Evolutionary conservation across 2,113 vertebrate genomes (phyloP).

Genomic region (Oreochromis aureus): DNA sequence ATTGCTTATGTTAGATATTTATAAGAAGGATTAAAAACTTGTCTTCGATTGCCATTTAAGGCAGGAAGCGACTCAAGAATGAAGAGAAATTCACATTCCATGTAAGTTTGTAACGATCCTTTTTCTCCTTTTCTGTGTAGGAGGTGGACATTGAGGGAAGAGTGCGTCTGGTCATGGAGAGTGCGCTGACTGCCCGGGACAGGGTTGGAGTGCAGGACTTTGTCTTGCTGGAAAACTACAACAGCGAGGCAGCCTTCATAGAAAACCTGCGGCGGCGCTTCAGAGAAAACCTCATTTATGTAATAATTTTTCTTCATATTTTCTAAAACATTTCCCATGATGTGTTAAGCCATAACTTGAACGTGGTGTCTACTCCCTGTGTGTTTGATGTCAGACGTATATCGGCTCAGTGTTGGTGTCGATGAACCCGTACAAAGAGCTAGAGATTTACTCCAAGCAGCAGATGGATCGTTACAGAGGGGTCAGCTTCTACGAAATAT

Average conservation of each 20-base stretch:
- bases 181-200: slow-evolving; percentile 88
- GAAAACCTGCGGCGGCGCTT: slow-evolving; percentile 93
- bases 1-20: neutral
- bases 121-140: slow-evolving; percentile 52
- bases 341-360: neutral
- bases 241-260: slow-evolving; percentile 92
- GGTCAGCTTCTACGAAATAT: slow-evolving; percentile 97
- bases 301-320: slow-evolving; percentile 1
- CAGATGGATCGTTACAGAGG: slow-evolving; percentile 97
- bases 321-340: neutral
- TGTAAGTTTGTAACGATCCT: neutral
- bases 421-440: slow-evolving; percentile 93
- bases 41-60: neutral
- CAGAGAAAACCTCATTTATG: slow-evolving; percentile 95
- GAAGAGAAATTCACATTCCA: neutral
- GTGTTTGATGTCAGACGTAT: slow-evolving; percentile 79
- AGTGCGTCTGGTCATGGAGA: slow-evolving; percentile 92
- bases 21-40: neutral
- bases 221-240: slow-evolving; percentile 93
- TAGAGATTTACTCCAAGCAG: slow-evolving; percentile 92
- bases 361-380: neutral
- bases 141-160: slow-evolving; percentile 85
- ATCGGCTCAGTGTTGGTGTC: slow-evolving; percentile 96
- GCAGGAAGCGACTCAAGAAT: neutral
- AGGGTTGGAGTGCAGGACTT: slow-evolving; percentile 96